These are phyloP conservation scores for Acanthosepion pharaonis DNA, from an alignment of 2,888 invertebrate genomes.

Conservation along the genomic window DNA sequence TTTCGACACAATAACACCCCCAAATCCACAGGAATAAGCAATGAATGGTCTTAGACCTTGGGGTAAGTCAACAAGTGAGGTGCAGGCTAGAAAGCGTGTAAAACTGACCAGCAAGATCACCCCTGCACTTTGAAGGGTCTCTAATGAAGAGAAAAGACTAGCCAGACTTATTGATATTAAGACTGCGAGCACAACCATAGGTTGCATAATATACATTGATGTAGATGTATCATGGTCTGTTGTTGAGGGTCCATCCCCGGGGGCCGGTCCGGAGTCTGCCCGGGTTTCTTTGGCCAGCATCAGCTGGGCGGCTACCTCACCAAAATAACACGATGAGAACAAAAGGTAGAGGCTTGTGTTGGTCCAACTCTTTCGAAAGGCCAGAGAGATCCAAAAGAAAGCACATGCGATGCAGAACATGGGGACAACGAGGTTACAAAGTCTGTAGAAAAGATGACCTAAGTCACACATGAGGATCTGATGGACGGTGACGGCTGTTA, in stretches of 20 bases:
- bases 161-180: constrained; percentile 67
- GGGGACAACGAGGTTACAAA: constrained; percentile 70
- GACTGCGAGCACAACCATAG: constrained; percentile 68
- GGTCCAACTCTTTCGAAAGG: constrained; percentile 72
- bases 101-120: constrained; percentile 70
- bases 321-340: constrained; percentile 72
- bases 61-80: constrained; percentile 68
- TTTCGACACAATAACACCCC: constrained; percentile 71
- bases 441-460: constrained; percentile 68
- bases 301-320: constrained; percentile 71
- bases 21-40: constrained; percentile 71
- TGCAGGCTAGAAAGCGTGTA: constrained; percentile 71
- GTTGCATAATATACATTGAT: constrained; percentile 57
- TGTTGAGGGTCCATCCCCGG: neutral
- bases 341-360: constrained; percentile 72
- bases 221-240: neutral
- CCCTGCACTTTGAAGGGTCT: constrained; percentile 68
- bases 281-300: constrained; percentile 51
- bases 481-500: constrained; percentile 61
- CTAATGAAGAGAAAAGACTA: constrained; percentile 71
- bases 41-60: constrained; percentile 68
- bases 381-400: constrained; percentile 72
- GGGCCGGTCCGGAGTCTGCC: neutral
- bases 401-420: constrained; percentile 72
- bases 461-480: constrained; percentile 69